Evolutionary conservation across 2,888 invertebrate species (phyloP), one percentile per base, ranked within the genome.

Genomic region (Cloeon dipterum): DNA sequence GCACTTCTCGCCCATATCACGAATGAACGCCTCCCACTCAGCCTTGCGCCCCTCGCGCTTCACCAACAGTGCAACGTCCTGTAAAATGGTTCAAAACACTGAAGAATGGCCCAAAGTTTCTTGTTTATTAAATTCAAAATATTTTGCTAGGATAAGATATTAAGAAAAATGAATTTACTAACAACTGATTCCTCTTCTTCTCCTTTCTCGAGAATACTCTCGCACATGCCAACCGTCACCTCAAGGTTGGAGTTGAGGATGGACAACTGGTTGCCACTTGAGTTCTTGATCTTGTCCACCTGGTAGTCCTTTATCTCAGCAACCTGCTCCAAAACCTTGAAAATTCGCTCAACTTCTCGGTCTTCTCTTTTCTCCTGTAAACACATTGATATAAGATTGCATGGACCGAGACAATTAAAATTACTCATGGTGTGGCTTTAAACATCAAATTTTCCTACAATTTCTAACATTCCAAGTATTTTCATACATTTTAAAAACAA

Each of bases 281-380:
- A 56, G 42, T 68, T 65, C 41, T 66, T 65, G n/a, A 74, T 66
- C 45, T 68, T 68, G 25, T 73, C 72, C 5, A 77, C 61, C 51
- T 79, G 70, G 39, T 68, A 71, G 49, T 79, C 75, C 50, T 72
- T 76, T 17, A 85, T 65, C 44, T 83, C 79, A 2, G 76, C 75
- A 10, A 77, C 63, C 46, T 70, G 70, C 54, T 83, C 79, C 26
- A 82, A 62, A 37, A 77, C 68, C 44, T 69, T 65, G 55, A 85
- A 81, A 39, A 88, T 61, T 45, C 70, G 66, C 49, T 77, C 77
- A 3, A 82, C 73, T 59, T 88, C 86, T 45, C 70, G 61, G 46
- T 86, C 83, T 35, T 69, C 68, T 41, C 85, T 63, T 50, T 71
- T 74, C 49, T 74, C 74, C 82, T 83, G 45, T 26, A 52, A 58